These are phyloP conservation scores for Macaria notata DNA, from an alignment of 2,888 invertebrate species.

Conservation along the genomic window DNA sequence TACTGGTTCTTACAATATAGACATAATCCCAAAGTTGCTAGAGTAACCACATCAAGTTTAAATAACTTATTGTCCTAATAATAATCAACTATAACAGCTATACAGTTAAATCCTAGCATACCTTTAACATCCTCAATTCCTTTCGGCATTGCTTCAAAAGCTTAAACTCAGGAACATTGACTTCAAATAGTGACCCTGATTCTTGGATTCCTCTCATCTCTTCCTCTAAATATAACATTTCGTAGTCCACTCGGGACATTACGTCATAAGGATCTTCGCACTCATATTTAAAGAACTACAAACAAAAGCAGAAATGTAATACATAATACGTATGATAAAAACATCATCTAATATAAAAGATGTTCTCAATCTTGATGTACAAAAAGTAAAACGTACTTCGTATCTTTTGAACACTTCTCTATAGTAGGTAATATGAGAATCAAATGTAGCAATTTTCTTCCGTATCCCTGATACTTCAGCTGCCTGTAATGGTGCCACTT, in stretches of 20 bases:
- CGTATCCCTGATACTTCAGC: conserved; percentile 96
- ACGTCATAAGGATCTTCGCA: conserved; percentile 89
- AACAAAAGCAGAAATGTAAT: conserved; percentile 9
- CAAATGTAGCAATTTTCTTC: conserved; percentile 92
- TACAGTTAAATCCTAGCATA: conserved; percentile 46
- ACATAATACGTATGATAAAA: too few species aligned
- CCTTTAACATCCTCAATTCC: conserved; percentile 93
- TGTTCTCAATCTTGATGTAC: background rate
- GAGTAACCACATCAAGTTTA: background rate
- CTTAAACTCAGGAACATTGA: conserved; percentile 97
- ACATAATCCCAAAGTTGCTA: conserved; percentile 98
- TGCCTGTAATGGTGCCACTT: conserved; percentile 97
- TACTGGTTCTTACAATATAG: conserved; percentile 93
- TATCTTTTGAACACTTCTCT: conserved; percentile 94
- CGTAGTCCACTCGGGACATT: conserved; percentile 89
- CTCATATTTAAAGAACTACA: conserved; percentile 87
- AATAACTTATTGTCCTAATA: background rate
- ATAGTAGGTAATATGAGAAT: conserved; percentile 90
- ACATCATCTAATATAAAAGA: background rate
- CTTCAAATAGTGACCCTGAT: conserved; percentile 96
- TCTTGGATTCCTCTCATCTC: conserved; percentile 94
- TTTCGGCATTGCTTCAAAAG: conserved; percentile 94
- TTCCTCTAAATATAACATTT: conserved; percentile 90
- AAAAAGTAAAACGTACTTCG: conserved; percentile 46
- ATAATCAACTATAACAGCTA: background rate